Evolutionary conservation across 2,797 vertebrate genomes (phyloP), one percentile per base, ranked within the genome.

Genomic region (Parauchenoglanis ngamensis): DNA sequence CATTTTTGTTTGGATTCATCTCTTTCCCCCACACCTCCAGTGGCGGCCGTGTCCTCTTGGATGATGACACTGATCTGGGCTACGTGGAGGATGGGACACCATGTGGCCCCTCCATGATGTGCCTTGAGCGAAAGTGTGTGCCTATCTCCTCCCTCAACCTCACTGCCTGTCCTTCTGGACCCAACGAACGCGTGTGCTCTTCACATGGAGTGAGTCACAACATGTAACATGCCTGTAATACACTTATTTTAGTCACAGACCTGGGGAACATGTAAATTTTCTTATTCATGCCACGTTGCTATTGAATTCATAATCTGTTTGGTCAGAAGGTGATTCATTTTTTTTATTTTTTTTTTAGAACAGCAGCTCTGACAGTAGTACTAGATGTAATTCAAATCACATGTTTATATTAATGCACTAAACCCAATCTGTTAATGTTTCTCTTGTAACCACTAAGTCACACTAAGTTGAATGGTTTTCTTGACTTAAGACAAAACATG

Each of bases 21-120:
- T 68, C 59, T 28, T 46, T 83, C 70, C 44, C 11, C 78, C 76
- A 57, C 19, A 59, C 65, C 57, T 25, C 44, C 83, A 97, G 97
- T 89, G 97, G 97, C 89, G 96, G 96, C 87, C 97, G 97, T 59
- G 95, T 97, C 88, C 93, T 97, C 91, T 94, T 97, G 94, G 96
- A 97, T 87, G 97, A 97, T 65, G 96, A 97, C 44, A 97, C 97
- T 0, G 96, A 97, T 90, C 94, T 97, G 90, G 97, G 97, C 87
- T 97, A 97, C n/a, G 96, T 97, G 65, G 97, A 97, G 90, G 97
- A 97, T 81, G 97, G 97, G 90, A 95, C 96, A 1, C 96, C 96
- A 0, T 97, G 97, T 90, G 97, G 97, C 88, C 97, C 97, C 76
- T 96, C 96, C 44, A 97, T 97, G 96, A 97, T 97, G 96, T 97